Evolutionary conservation across 2,888 invertebrate genomes (phyloP), one percentile per base, ranked within the genome.

Genomic region (Aphidius colemani): DNA sequence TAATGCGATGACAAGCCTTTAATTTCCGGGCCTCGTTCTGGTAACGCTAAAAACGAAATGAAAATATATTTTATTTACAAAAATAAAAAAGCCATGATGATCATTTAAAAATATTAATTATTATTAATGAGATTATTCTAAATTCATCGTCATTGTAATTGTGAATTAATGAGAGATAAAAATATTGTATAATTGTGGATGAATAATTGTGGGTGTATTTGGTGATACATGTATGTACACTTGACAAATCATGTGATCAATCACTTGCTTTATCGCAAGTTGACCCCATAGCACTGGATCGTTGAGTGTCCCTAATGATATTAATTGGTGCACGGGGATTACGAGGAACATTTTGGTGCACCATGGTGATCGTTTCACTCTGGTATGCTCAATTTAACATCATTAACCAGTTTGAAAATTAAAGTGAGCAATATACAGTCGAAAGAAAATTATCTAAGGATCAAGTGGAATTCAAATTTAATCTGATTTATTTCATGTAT

Each of bases 1-100:
- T 85, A 85, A 59, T 83, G 77, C 7, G 78, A 75, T 63, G 81
- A 78, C 53, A 84, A 79, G 10, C 84, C 83, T 18, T 76, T 78
- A 69, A 85, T 83, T 68, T 83, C 78, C 30, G 85, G 85, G 53
- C 79, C 82, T 56, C 79, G 79, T 63, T 80, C 78, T 60, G 85
- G 84, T 65, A 81, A 78, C 59, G 80, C 85, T 85, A 80, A 59
- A 70, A 69, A 49, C 30, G 30, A 0, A 30, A 30, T 30, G 62
- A 61, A 65, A 59, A 46, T 61, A 53, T 5, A 57, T 44, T 18
- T 30, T 63, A 61, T 65, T 69, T 67, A 46, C 65, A 63, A 65
- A 65, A 65, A 68, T 51, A 59, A 67, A 61, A 63, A 55, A n/a
- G n/a, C n/a, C n/a, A n/a, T 49, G 2, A 18, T 30, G 44, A 10